Evolutionary conservation across 1,140 invertebrate genomes (phyloP).

Genomic region (Drosophila oshimai): DNA sequence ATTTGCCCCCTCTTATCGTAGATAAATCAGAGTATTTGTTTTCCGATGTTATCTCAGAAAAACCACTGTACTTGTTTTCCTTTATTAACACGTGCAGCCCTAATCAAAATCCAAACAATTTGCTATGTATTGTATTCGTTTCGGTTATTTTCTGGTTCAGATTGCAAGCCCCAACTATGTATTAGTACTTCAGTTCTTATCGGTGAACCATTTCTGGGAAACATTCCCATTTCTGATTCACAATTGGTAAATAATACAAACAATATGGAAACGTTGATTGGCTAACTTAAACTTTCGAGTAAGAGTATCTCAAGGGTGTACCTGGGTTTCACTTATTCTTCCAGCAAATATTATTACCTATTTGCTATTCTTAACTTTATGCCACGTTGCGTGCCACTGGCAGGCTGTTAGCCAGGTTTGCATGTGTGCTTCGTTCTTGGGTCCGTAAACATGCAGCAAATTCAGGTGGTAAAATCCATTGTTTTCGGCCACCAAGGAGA

Average conservation of each 20-base stretch:
- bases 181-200: not conserved
- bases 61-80: conserved; percentile 12
- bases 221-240: no score
- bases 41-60: not conserved
- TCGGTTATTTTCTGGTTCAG: not conserved
- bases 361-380: conserved; percentile 62
- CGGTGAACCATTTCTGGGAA: not conserved
- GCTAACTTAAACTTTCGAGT: not conserved
- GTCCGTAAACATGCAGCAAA: conserved; percentile 44
- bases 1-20: not conserved
- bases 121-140: no score
- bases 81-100: not conserved
- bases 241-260: no score
- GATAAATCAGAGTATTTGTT: not conserved
- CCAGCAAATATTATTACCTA: conserved; percentile 34
- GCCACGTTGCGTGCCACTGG: conserved; percentile 57
- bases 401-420: not conserved
- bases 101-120: conserved; percentile 8
- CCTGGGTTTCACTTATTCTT: not conserved
- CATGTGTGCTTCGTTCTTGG: conserved; percentile 4
- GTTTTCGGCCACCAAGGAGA: not conserved
- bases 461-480: conserved; percentile 15
- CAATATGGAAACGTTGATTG: no score
- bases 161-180: not conserved
- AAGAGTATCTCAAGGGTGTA: conserved; percentile 16